Evolutionary conservation across 2,888 invertebrate species (phyloP).

Genomic region (Enchytraeus crypticus): DNA sequence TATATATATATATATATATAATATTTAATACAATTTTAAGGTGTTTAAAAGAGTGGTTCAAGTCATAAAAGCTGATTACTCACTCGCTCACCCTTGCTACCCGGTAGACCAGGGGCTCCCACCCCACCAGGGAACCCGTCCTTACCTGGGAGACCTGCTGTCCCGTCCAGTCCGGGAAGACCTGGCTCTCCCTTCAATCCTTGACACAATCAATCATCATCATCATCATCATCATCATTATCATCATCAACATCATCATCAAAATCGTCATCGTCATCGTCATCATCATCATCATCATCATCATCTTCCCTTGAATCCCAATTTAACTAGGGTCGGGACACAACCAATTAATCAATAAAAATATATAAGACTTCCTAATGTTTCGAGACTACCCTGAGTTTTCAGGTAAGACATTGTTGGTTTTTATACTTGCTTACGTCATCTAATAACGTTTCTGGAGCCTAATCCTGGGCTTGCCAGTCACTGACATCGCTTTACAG

Average conservation of each 20-base stretch:
- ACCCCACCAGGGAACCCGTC: conserved; percentile 14
- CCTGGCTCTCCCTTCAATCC: conserved; percentile 32
- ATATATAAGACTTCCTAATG: not conserved
- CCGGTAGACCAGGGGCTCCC: conserved; percentile 17
- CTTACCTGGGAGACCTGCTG: conserved; percentile 19
- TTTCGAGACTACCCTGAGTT: not conserved
- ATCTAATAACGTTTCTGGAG: no score
- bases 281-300: no score
- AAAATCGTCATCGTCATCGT: no score
- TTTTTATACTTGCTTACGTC: no score
- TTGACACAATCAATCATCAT: conserved; percentile 11
- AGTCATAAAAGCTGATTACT: not conserved
- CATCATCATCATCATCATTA: not conserved
- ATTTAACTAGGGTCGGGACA: no score
- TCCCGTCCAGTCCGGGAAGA: conserved; percentile 21
- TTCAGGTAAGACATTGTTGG: no score
- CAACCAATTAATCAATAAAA: not conserved
- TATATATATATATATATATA: no score
- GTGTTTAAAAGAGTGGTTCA: not conserved
- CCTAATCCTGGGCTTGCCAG: no score
- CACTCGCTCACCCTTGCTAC: no score
- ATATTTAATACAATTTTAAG: not conserved
- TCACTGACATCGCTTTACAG: no score
- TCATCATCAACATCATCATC: no score
- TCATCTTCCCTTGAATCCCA: no score